Conservation (phyloP, 2,888 invertebrate genomes). For the Dicranocentrus wangi region DNA sequence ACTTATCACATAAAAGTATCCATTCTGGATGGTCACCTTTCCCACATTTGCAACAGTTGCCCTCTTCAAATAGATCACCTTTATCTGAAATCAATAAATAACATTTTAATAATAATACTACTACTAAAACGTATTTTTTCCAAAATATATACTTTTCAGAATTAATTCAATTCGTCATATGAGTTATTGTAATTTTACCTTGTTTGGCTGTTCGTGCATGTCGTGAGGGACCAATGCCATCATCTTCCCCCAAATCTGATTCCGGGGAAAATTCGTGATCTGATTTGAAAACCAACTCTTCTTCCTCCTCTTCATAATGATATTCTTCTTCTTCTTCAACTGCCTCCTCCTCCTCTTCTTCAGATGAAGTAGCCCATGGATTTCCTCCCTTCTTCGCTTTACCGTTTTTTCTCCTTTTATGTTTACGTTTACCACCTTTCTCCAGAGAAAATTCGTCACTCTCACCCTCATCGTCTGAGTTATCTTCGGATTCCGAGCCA, state of each 20-base stretch:
- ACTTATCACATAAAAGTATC: slow-evolving; percentile 96
- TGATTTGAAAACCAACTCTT: slow-evolving; percentile 79
- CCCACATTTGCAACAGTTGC: slow-evolving; percentile 91
- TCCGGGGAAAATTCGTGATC: slow-evolving; percentile 96
- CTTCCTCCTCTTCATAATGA: slow-evolving; percentile 76
- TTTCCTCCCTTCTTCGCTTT: slow-evolving; percentile 57
- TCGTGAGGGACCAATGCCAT: slow-evolving; percentile 82
- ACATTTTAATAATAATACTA: too few relatives aligned
- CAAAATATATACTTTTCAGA: neutral
- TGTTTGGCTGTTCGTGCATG: slow-evolving; percentile 90
- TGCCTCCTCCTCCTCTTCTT: slow-evolving; percentile 75
- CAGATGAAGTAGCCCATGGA: slow-evolving; percentile 67
- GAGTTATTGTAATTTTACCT: slow-evolving; percentile 76
- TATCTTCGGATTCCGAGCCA: slow-evolving; percentile 65
- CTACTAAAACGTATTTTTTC: too few relatives aligned
- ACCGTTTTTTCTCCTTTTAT: slow-evolving; percentile 60
- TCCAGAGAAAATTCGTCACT: slow-evolving; percentile 72
- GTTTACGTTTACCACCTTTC: slow-evolving; percentile 40
- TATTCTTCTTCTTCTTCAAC: slow-evolving; percentile 76
- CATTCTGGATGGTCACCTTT: slow-evolving; percentile 96
- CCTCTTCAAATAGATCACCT: slow-evolving; percentile 76
- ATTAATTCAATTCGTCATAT: too few relatives aligned
- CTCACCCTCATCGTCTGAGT: slow-evolving; percentile 76
- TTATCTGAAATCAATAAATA: slow-evolving; percentile 26
- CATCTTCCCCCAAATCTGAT: slow-evolving; percentile 86